Evolutionary conservation across 2,113 vertebrate species (phyloP), one percentile per base, ranked within the genome.

Genomic region (Felis chaus): DNA sequence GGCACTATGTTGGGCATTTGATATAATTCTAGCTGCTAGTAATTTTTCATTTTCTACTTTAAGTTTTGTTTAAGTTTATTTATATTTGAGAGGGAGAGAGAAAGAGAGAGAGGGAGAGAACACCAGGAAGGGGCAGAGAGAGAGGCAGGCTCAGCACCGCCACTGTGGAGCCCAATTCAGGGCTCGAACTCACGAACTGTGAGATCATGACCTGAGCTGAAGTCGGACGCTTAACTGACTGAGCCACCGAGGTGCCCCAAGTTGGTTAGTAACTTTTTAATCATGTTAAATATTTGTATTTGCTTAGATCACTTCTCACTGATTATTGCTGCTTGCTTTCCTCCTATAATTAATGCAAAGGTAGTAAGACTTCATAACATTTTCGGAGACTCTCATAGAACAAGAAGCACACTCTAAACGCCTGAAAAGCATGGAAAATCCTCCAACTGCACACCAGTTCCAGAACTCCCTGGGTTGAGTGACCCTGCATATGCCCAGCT

Each of bases 281-380:
- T 93, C 48, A 15, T 29, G 78, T 50, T 89, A 89, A 86, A 74
- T 57, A 86, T 61, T 88, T 82, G 71, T 33, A 45, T 78, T 19
- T 80, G 91, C 87, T 76, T 85, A 81, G 74, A 91, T 89, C 83
- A 81, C 41, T 83, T 89, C 66, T 80, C 68, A 85, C 50, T n/a
- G 65, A 91, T 69, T 31, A 55, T 21, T 2, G 16, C 36, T 55
- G 36, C 31, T 61, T 39, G 39, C 39, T 80, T 80, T 63, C 74
- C 63, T 96, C 85, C 85, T 80, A 68, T 78, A 88, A 94, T 88
- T 83, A 84, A 66, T 66, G 36, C 36, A 69, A 86, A 94, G 73
- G 45, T 71, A 96, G 82, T 4, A 71, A 85, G 36, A 31, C 65
- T 57, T 82, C 18, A 45, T 18, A 83, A 83, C 82, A 76, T 65